Conservation (phyloP, 2,888 invertebrate genomes). For the Holacanthella duospinosa region DNA sequence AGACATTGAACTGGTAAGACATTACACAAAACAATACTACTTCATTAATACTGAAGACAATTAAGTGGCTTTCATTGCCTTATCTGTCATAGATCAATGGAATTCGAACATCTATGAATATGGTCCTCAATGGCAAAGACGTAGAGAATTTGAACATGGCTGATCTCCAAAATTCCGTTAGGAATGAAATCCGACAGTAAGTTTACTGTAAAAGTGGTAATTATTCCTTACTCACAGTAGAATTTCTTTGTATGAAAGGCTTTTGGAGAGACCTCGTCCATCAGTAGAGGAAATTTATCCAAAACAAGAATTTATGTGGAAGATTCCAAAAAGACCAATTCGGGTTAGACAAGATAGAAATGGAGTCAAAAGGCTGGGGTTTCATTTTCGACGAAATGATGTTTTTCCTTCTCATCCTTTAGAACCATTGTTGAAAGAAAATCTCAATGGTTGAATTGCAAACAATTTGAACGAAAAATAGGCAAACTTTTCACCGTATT, state of each 20-base stretch:
- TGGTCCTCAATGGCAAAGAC: conserved; percentile 40
- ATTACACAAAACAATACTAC: conserved; percentile 6
- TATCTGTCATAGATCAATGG: conserved; percentile 55
- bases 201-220: not conserved
- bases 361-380: not conserved
- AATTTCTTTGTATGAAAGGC: not conserved
- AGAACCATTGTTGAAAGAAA: not conserved
- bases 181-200: not conserved
- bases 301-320: not conserved
- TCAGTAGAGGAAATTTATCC: conserved; percentile 6
- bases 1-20: conserved; percentile 53
- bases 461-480: too few species aligned
- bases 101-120: conserved; percentile 61
- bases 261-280: not conserved
- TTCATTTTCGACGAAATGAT: not conserved
- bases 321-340: not conserved
- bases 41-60: not conserved
- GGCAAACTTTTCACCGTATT: not conserved
- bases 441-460: not conserved
- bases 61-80: not conserved
- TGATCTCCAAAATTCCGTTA: not conserved
- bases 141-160: too few species aligned
- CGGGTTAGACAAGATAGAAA: not conserved
- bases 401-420: not conserved
- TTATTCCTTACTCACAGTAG: not conserved